Percentiles rank a stretch among this genome's conserved stretches.
Conservation (phyloP, 64 coral and sea anemone genomes). For the Actinia tenebrosa region DNA sequence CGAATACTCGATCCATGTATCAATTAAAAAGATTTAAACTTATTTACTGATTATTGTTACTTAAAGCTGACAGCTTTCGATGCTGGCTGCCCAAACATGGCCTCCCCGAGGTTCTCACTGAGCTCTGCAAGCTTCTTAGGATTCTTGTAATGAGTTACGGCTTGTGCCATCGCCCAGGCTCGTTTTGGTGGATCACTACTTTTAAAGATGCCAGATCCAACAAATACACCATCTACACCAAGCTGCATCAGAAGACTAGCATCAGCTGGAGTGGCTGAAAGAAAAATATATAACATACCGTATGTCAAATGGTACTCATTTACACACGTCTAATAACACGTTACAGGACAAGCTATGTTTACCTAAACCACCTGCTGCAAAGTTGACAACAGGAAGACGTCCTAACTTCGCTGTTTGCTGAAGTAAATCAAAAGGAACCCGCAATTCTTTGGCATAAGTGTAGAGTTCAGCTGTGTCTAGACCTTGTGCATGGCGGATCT, state of each 20-base stretch:
- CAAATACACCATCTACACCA: slow-evolving; percentile 97
- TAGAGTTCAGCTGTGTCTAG: slow-evolving; percentile 83
- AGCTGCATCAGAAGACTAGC: slow-evolving; percentile 93
- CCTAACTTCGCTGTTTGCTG: slow-evolving; percentile 85
- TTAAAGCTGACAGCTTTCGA: slow-evolving; percentile 20
- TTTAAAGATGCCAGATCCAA: slow-evolving; percentile 97
- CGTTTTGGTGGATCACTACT: slow-evolving; percentile 81
- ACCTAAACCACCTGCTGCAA: slow-evolving; percentile 98
- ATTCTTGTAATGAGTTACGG: slow-evolving; percentile 91
- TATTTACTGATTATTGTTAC: neutral
- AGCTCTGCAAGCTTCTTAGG: slow-evolving; percentile 91
- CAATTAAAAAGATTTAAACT: neutral
- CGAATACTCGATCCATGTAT: too few relatives aligned
- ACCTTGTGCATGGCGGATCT: slow-evolving; percentile 76
- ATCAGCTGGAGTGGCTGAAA: slow-evolving; percentile 86
- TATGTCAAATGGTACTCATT: too few relatives aligned
- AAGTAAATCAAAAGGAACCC: slow-evolving; percentile 70
- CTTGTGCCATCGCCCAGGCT: slow-evolving; percentile 96
- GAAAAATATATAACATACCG: neutral
- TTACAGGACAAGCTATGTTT: neutral
- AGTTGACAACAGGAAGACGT: slow-evolving; percentile 90
- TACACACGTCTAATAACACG: neutral
- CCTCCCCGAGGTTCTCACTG: slow-evolving; percentile 91
- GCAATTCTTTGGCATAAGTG: slow-evolving; percentile 86
- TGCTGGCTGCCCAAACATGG: slow-evolving; percentile 95